A percentile compares a stretch with the other conserved stretches of the same genome.
Evolutionary conservation across 2,888 invertebrate genomes (phyloP).

Genomic region (Galerucella nymphaeae): DNA sequence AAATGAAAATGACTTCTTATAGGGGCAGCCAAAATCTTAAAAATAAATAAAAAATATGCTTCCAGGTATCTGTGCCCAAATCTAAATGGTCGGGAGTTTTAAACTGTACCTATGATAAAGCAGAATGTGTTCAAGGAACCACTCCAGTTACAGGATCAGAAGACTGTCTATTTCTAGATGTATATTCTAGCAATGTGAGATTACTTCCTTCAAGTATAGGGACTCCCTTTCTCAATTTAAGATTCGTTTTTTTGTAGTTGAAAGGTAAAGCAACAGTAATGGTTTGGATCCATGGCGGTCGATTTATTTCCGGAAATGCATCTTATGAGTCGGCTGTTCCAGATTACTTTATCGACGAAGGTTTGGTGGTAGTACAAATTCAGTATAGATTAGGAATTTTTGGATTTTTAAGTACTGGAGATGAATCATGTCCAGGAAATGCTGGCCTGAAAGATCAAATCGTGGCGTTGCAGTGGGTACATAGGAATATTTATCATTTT

Average conservation of each 20-base stretch:
- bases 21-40: neutral
- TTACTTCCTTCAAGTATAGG: no score
- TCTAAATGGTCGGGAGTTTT: constrained; percentile 20
- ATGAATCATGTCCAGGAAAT: constrained; percentile 40
- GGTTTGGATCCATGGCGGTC: constrained; percentile 40
- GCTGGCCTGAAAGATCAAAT: constrained; percentile 47
- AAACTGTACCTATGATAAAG: constrained; percentile 14
- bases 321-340: constrained; percentile 21
- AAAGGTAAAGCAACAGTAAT: constrained; percentile 21
- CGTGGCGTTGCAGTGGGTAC: constrained; percentile 44
- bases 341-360: constrained; percentile 39
- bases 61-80: constrained; percentile 11
- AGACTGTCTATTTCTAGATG: constrained; percentile 28
- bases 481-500: constrained; percentile 41
- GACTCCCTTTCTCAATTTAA: no score
- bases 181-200: constrained; percentile 20
- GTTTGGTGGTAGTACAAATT: constrained; percentile 35
- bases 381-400: constrained; percentile 42
- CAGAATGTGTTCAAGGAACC: constrained; percentile 21
- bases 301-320: constrained; percentile 24
- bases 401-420: constrained; percentile 46
- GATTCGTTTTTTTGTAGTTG: constrained; percentile 9
- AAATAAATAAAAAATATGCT: neutral
- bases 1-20: no score
- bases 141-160: constrained; percentile 18